These are phyloP conservation scores for Spheniscus mendiculus DNA, from an alignment of 2,113 vertebrate genomes.

Conservation along the genomic window DNA sequence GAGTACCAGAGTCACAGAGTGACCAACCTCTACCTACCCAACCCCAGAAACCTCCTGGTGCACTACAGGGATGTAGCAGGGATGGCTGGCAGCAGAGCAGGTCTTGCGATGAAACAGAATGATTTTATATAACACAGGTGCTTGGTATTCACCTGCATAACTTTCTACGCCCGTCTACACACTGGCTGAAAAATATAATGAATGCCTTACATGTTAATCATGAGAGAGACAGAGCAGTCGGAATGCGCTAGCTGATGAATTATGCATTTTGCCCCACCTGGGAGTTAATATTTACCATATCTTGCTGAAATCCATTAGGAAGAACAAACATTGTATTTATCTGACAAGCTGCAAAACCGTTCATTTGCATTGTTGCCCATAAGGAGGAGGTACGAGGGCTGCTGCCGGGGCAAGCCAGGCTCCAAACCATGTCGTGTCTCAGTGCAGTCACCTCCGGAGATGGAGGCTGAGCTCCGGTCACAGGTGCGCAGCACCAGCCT, in stretches of 20 bases:
- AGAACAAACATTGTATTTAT: conserved; percentile 56
- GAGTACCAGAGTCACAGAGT: not conserved
- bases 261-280: conserved; percentile 42
- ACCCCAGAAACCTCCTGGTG: not conserved
- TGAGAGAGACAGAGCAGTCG: not conserved
- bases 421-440: fast-evolving
- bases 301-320: conserved; percentile 47
- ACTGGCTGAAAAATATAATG: not conserved
- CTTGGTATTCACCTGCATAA: not conserved
- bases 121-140: not conserved
- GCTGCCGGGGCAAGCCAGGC: not conserved
- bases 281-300: conserved; percentile 45
- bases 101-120: not conserved
- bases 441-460: not conserved
- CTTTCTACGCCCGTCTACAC: not conserved
- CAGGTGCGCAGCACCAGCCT: not conserved
- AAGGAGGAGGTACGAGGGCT: not conserved
- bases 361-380: not conserved
- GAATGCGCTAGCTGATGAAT: not conserved
- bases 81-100: not conserved
- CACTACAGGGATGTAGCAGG: no score
- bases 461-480: fast-evolving
- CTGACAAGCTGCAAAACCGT: not conserved
- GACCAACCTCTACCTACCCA: not conserved
- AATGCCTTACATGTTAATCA: not conserved